Evolutionary conservation across 2,888 invertebrate species (phyloP).

Genomic region (Ectemnius cavifrons): DNA sequence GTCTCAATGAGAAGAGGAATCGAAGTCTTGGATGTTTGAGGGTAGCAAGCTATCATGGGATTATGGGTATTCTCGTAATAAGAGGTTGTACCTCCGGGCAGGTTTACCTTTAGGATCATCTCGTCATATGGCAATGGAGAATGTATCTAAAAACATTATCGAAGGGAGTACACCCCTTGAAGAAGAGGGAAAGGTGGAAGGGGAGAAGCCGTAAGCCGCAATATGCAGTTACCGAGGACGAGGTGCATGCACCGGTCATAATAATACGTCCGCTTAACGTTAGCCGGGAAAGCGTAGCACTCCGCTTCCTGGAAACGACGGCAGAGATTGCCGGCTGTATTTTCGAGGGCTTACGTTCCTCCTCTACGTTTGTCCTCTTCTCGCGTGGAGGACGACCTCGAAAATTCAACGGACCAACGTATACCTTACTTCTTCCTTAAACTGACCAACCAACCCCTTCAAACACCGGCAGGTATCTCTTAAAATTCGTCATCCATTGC

Average conservation of each 20-base stretch:
- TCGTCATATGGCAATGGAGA: constrained; percentile 11
- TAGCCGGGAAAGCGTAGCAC: constrained; percentile 19
- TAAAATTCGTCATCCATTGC: too few relatives aligned
- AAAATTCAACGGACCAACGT: background rate
- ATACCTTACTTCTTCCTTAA: background rate
- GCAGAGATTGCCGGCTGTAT: constrained; percentile 65
- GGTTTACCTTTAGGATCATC: constrained; percentile 19
- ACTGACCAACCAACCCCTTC: too few relatives aligned
- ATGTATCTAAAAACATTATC: constrained; percentile 46
- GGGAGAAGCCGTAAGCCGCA: constrained; percentile 48
- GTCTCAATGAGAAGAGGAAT: background rate
- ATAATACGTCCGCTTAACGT: constrained; percentile 63
- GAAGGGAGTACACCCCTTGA: constrained; percentile 27
- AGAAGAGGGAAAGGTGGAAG: constrained; percentile 26
- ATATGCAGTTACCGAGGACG: constrained; percentile 62
- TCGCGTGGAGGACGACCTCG: background rate
- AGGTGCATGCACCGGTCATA: constrained; percentile 51
- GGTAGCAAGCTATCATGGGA: background rate
- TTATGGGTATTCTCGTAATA: background rate
- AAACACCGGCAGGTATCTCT: too few relatives aligned
- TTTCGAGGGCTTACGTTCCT: constrained; percentile 51
- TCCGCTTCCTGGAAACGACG: constrained; percentile 6
- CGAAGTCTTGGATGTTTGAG: background rate
- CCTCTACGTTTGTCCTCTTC: constrained; percentile 29
- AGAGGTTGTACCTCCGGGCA: background rate